phyloP scores from a whole-genome alignment of 2,113 vertebrate species.

The Indicator indicator region DNA sequence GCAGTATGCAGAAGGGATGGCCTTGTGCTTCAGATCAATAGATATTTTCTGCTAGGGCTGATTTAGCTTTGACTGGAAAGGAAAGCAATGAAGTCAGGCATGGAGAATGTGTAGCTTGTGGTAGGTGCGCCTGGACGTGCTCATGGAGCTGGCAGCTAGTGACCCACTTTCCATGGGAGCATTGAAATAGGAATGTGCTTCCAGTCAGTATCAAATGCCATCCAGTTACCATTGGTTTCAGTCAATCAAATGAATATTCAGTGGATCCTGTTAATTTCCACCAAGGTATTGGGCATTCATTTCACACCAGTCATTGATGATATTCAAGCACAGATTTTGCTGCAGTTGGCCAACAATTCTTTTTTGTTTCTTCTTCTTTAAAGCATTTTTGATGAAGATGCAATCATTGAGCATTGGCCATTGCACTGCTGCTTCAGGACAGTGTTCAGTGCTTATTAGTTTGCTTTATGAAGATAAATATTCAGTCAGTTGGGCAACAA shows the following conservation, averaged over 20 bases:
- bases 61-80: conserved; percentile 45
- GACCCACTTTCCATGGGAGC: neutral
- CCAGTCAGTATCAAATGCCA: conserved; percentile 17
- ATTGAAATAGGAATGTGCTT: neutral
- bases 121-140: neutral
- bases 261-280: neutral
- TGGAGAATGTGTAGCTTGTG: neutral
- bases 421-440: neutral
- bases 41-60: conserved; percentile 12
- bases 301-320: neutral
- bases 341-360: neutral
- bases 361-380: neutral
- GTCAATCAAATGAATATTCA: conserved; percentile 39
- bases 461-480: neutral
- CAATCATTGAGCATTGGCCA: neutral
- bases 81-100: conserved; percentile 23
- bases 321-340: neutral
- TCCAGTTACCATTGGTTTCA: conserved; percentile 26
- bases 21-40: conserved; percentile 5
- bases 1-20: neutral
- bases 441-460: neutral
- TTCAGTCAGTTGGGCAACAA: neutral
- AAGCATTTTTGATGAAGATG: neutral
- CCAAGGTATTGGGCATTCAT: neutral
- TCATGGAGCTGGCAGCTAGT: neutral